Conservation (phyloP, 2,113 vertebrate genomes). For the Panthera tigris region DNA sequence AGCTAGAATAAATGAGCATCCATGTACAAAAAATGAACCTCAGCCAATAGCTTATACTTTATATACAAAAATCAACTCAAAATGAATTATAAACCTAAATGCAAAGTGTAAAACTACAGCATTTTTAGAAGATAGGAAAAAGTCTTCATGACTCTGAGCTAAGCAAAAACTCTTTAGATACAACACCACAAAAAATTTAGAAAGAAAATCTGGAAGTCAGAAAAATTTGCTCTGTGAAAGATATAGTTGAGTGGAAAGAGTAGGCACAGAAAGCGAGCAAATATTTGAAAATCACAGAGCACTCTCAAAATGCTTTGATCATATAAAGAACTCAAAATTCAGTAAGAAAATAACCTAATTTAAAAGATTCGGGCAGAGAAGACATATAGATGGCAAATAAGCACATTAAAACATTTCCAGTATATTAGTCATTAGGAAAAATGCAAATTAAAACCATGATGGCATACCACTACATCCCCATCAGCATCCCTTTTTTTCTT, state of each 20-base stretch:
- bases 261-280: not conserved
- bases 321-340: not conserved
- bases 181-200: not conserved
- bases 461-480: not conserved
- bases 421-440: not conserved
- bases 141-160: not conserved
- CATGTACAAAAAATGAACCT: not conserved
- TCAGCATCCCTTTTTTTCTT: not conserved
- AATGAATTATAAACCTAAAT: not conserved
- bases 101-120: not conserved
- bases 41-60: not conserved
- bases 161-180: not conserved
- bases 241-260: not conserved
- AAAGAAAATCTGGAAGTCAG: not conserved
- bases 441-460: not conserved
- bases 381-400: not conserved
- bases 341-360: not conserved
- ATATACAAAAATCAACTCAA: too few species aligned
- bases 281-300: not conserved
- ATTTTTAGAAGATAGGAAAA: not conserved
- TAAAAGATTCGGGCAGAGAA: not conserved
- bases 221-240: not conserved
- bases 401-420: not conserved
- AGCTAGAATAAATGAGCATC: not conserved
- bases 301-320: too few species aligned